Evolutionary conservation across 2,888 invertebrate species (phyloP), one percentile per base, ranked within the genome.

Genomic region (Hypsopygia costalis): DNA sequence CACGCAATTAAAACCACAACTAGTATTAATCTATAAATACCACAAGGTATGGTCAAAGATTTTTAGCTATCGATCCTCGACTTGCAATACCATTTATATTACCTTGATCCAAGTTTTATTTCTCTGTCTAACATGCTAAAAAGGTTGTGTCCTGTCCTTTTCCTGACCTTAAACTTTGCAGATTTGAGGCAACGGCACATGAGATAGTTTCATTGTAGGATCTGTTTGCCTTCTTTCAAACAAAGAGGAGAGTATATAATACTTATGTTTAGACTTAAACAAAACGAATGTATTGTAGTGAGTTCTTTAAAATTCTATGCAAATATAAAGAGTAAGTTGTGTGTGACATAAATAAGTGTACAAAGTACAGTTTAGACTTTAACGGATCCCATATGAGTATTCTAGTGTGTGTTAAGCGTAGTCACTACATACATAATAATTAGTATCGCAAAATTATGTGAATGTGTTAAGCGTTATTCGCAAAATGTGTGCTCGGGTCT

Each of bases 121-220:
- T 78, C 70, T 73, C 75, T 67, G 64, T 75, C 66, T 62, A 46
- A 41, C 59, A 43, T 46, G 47, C 48, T 46, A 47, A 45, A 37
- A 52, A 46, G 47, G 45, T 44, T 44, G 51, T 58, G 37, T 51
- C 54, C 56, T 47, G 48, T 79, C 77, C 60, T 62, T 69, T 66
- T 75, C 69, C 58, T 81, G 81, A 83, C 82, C 81, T 83, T 82
- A 81, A 82, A 81, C 80, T 75, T 62, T 59, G 60, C 63, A 61
- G 63, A 64, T 64, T 64, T 69, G 55, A 57, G 52, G 43, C 44
- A 47, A 47, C 40, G 49, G 43, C 42, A 52, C 52, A 52, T 43
- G 55, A 60, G 56, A 64, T 54, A 49, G 9, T 10, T 32, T 27
- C 9, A 11, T n/a, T 10, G 33, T 25, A 16, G 28, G 27, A 39